phyloP scores from a whole-genome alignment of 2,113 vertebrate genomes.

The Sarotherodon lohbergeri region DNA sequence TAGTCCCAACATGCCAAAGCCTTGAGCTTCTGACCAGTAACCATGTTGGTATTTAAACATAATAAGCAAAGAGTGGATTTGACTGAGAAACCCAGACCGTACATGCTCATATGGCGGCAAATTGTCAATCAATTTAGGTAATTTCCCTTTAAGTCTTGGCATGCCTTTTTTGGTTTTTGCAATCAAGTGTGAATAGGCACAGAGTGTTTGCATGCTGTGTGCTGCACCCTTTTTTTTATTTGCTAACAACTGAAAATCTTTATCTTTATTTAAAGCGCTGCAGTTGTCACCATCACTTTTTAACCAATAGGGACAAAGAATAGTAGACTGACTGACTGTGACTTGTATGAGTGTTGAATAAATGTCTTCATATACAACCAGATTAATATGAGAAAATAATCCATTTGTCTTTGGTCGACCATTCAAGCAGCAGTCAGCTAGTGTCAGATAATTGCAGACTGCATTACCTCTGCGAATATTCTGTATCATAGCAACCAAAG shows the following conservation, averaged over 20 bases:
- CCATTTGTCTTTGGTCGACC: background rate
- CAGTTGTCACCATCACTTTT: background rate
- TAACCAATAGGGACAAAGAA: background rate
- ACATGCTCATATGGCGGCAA: background rate
- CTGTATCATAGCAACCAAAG: background rate
- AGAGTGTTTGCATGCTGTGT: background rate
- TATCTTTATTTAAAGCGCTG: background rate
- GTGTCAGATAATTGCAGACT: background rate
- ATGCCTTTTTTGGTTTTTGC: background rate
- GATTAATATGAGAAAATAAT: background rate
- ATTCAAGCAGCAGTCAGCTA: background rate
- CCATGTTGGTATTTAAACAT: background rate
- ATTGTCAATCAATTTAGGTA: background rate
- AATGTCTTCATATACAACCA: background rate
- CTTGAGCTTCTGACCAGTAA: background rate
- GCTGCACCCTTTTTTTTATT: background rate
- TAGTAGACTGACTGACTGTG: background rate
- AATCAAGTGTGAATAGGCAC: background rate
- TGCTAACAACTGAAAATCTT: rapidly evolving
- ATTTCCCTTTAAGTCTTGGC: background rate
- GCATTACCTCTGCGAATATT: background rate
- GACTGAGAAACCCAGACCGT: background rate
- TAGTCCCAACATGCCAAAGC: background rate
- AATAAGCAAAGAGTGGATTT: rapidly evolving
- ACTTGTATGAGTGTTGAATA: background rate